Conservation (phyloP, 2,888 invertebrate species). For the Corythucha ciliata region DNA sequence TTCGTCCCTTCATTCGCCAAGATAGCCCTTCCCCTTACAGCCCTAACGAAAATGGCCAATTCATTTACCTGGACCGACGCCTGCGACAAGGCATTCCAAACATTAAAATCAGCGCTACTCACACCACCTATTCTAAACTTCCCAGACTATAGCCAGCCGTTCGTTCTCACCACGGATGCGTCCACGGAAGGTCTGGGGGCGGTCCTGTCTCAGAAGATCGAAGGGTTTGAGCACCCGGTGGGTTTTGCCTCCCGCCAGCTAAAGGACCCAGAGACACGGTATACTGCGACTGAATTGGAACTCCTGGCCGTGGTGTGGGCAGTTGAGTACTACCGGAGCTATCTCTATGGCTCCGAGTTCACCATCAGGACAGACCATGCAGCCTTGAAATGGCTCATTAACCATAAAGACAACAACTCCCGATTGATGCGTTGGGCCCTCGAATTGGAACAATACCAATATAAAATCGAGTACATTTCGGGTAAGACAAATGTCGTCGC, state of each 20-base stretch:
- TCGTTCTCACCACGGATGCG: not conserved
- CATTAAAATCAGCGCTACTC: no score
- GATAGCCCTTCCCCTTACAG: constrained; percentile 36
- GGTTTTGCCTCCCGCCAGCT: not conserved
- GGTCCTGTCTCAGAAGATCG: not conserved
- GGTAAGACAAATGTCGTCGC: no score
- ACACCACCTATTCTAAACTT: not conserved
- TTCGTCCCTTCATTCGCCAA: constrained; percentile 34
- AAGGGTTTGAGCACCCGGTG: not conserved
- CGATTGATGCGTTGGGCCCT: no score
- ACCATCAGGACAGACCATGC: not conserved
- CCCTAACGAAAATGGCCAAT: not conserved
- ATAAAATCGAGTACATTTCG: no score
- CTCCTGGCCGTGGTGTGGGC: not conserved
- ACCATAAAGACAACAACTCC: no score
- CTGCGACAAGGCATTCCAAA: no score
- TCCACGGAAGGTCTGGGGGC: not conserved
- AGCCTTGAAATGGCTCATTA: not conserved
- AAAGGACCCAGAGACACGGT: not conserved
- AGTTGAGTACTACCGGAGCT: not conserved
- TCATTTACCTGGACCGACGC: not conserved
- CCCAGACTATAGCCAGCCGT: no score
- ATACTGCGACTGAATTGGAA: not conserved
- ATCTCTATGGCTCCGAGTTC: not conserved
- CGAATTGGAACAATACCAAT: no score